These are phyloP conservation scores for Xylota segnis DNA, from an alignment of 2,888 invertebrate genomes.

Conservation along the genomic window DNA sequence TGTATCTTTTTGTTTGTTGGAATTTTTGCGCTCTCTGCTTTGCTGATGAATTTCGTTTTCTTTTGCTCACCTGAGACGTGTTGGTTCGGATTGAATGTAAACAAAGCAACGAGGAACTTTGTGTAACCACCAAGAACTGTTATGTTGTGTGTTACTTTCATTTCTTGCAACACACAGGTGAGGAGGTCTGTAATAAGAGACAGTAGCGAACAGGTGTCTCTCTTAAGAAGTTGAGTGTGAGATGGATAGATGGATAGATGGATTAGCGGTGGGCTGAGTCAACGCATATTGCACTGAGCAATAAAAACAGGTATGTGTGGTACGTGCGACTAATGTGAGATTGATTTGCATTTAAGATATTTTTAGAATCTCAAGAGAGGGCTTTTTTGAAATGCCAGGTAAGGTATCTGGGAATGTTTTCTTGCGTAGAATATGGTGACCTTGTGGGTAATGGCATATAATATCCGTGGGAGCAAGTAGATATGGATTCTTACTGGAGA, in stretches of 20 bases:
- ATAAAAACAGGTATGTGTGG: slow-evolving; percentile 25
- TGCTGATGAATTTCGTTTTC: slow-evolving; percentile 17
- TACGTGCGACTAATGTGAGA: not conserved
- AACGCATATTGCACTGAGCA: slow-evolving; percentile 60
- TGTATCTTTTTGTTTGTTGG: slow-evolving; percentile 16
- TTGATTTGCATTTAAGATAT: slow-evolving; percentile 54
- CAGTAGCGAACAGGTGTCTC: slow-evolving; percentile 59
- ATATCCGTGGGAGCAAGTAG: not conserved
- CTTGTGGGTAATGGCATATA: not conserved
- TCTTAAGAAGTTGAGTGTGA: slow-evolving; percentile 45
- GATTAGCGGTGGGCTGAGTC: not conserved
- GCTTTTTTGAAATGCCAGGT: slow-evolving; percentile 10
- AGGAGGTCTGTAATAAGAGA: slow-evolving; percentile 58
- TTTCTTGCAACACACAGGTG: slow-evolving; percentile 47
- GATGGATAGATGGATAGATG: slow-evolving; percentile 1
- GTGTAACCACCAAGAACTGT: slow-evolving; percentile 68
- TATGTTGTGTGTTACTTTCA: slow-evolving; percentile 62
- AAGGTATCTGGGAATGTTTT: not conserved
- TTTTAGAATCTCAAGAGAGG: slow-evolving; percentile 27
- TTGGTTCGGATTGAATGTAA: slow-evolving; percentile 40
- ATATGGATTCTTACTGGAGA: not conserved
- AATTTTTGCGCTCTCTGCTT: slow-evolving; percentile 45
- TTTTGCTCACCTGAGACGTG: slow-evolving; percentile 33
- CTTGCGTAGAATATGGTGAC: not conserved
- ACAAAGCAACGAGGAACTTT: slow-evolving; percentile 58